Conservation (phyloP, 2,113 vertebrate genomes). For the Petrocephalus microphthalmus region DNA sequence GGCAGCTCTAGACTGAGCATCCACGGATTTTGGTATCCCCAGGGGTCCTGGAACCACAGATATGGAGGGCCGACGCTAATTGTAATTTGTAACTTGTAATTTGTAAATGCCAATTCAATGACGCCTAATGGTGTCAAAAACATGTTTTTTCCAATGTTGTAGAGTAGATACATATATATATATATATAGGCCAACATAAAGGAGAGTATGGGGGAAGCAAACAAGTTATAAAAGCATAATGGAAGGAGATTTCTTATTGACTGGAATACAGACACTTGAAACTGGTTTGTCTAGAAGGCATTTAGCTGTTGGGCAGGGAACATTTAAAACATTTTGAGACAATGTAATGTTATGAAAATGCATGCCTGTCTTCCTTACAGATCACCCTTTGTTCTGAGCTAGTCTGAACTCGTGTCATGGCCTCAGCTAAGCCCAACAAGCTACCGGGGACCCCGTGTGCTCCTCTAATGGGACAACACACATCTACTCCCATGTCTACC, state of each 20-base stretch:
- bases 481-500: not conserved
- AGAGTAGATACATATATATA: too few relatives aligned
- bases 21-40: too few relatives aligned
- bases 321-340: not conserved
- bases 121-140: too few relatives aligned
- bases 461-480: not conserved
- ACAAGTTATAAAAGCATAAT: not conserved
- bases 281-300: not conserved
- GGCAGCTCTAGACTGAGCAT: too few relatives aligned
- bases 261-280: not conserved
- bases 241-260: not conserved
- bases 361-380: not conserved
- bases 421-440: not conserved
- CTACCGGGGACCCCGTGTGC: too few relatives aligned
- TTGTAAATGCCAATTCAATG: too few relatives aligned
- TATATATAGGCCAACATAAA: too few relatives aligned
- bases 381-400: not conserved
- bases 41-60: too few relatives aligned
- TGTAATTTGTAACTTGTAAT: too few relatives aligned
- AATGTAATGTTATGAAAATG: not conserved
- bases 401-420: not conserved
- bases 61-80: too few relatives aligned
- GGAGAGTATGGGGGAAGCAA: not conserved
- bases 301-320: not conserved
- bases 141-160: not conserved